A percentile compares a stretch with the other conserved stretches of the same genome.
Conservation (phyloP, 1,140 invertebrate genomes). For the Macrostomum lignano region DNA sequence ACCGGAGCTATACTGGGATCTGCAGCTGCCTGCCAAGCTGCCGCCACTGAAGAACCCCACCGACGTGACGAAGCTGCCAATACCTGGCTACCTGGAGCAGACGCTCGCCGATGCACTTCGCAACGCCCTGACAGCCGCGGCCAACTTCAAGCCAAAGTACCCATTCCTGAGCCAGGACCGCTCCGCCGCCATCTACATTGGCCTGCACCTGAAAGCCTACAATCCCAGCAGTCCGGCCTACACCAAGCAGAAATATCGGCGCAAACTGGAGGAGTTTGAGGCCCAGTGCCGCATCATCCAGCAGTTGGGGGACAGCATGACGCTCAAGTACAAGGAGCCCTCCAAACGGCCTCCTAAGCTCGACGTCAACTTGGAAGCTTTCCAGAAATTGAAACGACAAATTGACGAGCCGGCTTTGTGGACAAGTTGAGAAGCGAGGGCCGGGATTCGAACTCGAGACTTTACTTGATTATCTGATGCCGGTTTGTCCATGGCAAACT, state of each 20-base stretch:
- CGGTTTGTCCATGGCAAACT: too few relatives aligned
- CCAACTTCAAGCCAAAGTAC: constrained; percentile 27
- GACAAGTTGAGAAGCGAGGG: too few relatives aligned
- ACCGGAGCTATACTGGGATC: constrained; percentile 17
- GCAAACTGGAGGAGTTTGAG: constrained; percentile 24
- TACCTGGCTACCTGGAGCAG: constrained; percentile 28
- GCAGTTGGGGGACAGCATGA: neutral
- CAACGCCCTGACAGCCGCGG: constrained; percentile 21
- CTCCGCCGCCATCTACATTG: constrained; percentile 24
- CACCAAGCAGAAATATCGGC: constrained; percentile 23
- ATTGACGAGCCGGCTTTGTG: neutral
- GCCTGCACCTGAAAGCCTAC: constrained; percentile 26
- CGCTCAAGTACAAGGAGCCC: constrained; percentile 1
- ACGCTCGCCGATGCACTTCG: constrained; percentile 17
- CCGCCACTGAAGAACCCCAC: constrained; percentile 18
- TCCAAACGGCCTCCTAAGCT: neutral
- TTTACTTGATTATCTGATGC: too few relatives aligned
- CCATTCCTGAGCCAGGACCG: constrained; percentile 21
- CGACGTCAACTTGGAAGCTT: neutral
- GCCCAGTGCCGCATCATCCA: constrained; percentile 24
- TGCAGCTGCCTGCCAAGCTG: constrained; percentile 26
- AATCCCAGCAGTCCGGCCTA: constrained; percentile 27
- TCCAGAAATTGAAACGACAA: neutral
- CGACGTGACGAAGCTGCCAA: constrained; percentile 16
- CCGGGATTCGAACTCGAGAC: too few relatives aligned